Evolutionary conservation across 2,797 vertebrate genomes (phyloP), one percentile per base, ranked within the genome.

Genomic region (Sebastes aleutianus): DNA sequence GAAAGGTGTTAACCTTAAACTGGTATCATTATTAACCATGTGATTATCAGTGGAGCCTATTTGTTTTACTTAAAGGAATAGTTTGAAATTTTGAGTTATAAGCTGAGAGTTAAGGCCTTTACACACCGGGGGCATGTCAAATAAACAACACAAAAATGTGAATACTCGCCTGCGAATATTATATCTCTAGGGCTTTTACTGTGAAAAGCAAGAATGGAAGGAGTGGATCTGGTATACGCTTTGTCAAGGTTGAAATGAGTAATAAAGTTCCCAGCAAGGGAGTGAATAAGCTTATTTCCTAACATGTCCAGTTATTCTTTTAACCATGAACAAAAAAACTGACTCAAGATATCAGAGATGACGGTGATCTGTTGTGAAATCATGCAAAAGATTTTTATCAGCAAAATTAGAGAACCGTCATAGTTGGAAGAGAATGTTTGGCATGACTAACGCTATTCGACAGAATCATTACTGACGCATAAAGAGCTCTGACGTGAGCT

Each of bases 391-490:
- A 74, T 77, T 74, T 67, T 65, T 56, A 74, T 79, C 80, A 66
- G 43, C 22, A 31, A 3, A 53, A 20, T n/a, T 34, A 67, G 24
- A 71, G 20, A 75, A 71, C 31, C 8, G 12, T 65, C 57, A 9
- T 20, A 43, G 39, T 26, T 76, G 54, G 72, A 78, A 32, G n/a
- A 39, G 13, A 47, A 54, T 0, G 47, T 75, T 39, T 18, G 26
- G 78, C 67, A n/a, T 79, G 75, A 83, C 85, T 78, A 67, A 80
- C 0, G 6, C 2, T n/a, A n/a, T 85, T 78, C 63, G 32, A 74
- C 39, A 61, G 29, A 65, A 32, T 7, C 22, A 71, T 74, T 53
- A 29, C 14, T 32, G 61, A 61, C 5, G 20, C 47, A 54, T 20
- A 6, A 43, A 54, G 22, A 20, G 62, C 72, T 57, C 26, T 47